Evolutionary conservation across 2,113 vertebrate species (phyloP).

Genomic region (Lamprotornis superbus): DNA sequence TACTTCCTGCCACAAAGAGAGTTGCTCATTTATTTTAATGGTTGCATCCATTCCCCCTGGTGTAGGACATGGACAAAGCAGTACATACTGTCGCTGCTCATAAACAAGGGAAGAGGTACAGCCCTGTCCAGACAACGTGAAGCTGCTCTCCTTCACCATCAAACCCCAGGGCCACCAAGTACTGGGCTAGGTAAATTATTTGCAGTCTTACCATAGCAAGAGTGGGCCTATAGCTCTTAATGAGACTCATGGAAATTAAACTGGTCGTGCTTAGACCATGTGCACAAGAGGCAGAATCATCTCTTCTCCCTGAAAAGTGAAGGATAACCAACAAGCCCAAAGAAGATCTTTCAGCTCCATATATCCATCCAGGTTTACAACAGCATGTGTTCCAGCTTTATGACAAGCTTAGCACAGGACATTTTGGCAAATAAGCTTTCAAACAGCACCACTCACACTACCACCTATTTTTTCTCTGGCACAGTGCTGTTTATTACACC

Average conservation of each 20-base stretch:
- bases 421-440: background rate
- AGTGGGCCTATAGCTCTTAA: background rate
- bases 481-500: fast-evolving
- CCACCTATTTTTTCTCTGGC: background rate
- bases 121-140: background rate
- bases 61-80: background rate
- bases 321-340: background rate
- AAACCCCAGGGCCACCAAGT: background rate
- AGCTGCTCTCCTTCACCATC: background rate
- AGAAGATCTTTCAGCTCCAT: background rate
- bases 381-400: background rate
- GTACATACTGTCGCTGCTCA: background rate
- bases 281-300: background rate
- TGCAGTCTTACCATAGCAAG: background rate
- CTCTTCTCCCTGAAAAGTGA: background rate
- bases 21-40: background rate
- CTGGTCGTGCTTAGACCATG: background rate
- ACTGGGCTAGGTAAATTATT: background rate
- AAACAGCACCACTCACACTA: background rate
- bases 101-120: background rate
- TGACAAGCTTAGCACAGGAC: background rate
- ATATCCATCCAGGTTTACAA: background rate
- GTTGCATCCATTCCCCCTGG: background rate
- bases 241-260: background rate
- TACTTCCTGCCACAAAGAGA: background rate